Evolutionary conservation across 2,113 vertebrate species (phyloP).

Genomic region (Solenodon paradoxus): DNA sequence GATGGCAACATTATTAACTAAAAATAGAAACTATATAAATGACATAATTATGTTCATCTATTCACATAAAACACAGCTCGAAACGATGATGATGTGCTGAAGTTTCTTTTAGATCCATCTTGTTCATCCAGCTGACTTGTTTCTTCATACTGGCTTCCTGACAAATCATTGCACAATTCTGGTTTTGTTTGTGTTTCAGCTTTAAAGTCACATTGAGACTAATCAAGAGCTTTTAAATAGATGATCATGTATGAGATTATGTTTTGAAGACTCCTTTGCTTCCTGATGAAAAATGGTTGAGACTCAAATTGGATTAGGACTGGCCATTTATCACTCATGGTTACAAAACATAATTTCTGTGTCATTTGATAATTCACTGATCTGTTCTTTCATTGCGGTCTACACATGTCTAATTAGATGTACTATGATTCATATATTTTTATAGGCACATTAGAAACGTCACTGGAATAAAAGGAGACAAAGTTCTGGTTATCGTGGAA

Average conservation of each 20-base stretch:
- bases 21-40: neutral
- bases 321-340: neutral
- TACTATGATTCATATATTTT: neutral
- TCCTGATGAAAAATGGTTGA: neutral
- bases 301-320: neutral
- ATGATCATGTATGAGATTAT: neutral
- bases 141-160: neutral
- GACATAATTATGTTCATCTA: neutral
- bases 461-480: neutral
- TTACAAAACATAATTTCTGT: neutral
- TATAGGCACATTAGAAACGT: neutral
- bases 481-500: neutral
- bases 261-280: neutral
- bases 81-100: neutral
- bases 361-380: neutral
- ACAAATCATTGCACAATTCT: neutral
- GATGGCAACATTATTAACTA: neutral
- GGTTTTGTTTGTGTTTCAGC: constrained; percentile 33
- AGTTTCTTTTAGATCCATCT: neutral
- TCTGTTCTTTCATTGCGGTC: neutral
- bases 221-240: neutral
- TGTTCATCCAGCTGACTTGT: neutral
- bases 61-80: neutral
- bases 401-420: neutral
- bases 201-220: neutral